Base-by-base conservation (phyloP, 2,888 invertebrate species). In the Cataglyphis albicans region DNA sequence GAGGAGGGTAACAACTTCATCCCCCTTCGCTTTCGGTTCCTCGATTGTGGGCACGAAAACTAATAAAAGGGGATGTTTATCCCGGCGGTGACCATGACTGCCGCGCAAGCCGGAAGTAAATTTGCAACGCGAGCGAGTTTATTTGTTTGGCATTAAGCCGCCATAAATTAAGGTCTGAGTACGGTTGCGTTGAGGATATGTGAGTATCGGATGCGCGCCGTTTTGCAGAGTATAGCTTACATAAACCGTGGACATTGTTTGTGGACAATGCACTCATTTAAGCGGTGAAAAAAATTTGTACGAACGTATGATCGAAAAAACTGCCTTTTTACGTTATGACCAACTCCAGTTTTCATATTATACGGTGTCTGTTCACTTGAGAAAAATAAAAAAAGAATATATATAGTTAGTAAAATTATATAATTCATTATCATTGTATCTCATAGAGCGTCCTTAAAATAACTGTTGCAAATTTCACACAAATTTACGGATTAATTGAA, bases 51-150 rank as follows among this genome's bases (percentile, higher is more conserved):
- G 61, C 74, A 64, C 15, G 55, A 76, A 57, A 83, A 82, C 75
- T 85, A 87, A 89, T 89, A 85, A 85, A 86, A 84, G 55, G 41
- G 61, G 25, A 61, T 70, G 70, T 84, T 86, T 63, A 41, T 48
- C 44, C 64, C 63, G 44, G 44, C 41, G 63, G 57, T 65, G 81
- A 74, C 65, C 59, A 21, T 65, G 63, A 44, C 38, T 67, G 65
- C 25, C 63, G 10, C 32, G 38, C 29, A 55, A n/a, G n/a, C 38
- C 67, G 44, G 65, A 85, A 83, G 68, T 84, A 85, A 83, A 88
- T 85, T 86, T 76, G 63, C 73, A 59, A 67, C 25, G 55, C 65
- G 63, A 35, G 44, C 25, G 73, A 63, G 63, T 78, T 87, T 78
- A 82, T 87, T 87, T 75, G 81, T 80, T 81, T 38, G 81, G 38